Evolutionary conservation across 2,113 vertebrate genomes (phyloP).

Genomic region (Mormoops blainvillei): DNA sequence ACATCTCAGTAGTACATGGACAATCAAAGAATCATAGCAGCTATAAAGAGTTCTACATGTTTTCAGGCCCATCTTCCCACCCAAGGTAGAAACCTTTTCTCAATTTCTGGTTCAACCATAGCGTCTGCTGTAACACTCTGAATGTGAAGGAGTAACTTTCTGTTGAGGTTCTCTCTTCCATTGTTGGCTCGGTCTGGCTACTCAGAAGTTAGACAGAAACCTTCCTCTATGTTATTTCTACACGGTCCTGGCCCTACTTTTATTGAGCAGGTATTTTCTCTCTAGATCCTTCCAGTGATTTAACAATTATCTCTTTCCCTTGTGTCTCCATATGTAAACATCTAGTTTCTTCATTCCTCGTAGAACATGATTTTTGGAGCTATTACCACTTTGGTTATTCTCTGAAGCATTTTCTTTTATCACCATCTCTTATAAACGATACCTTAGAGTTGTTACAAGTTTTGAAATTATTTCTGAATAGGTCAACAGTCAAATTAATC

Average conservation of each 20-base stretch:
- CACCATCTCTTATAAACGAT: background rate
- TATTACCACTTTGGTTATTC: background rate
- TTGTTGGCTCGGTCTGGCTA: background rate
- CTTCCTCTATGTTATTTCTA: background rate
- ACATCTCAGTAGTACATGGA: background rate
- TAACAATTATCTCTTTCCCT: background rate
- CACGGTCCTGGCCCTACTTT: background rate
- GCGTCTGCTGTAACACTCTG: background rate
- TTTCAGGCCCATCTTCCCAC: background rate
- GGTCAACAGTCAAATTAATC: background rate
- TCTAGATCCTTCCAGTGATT: background rate
- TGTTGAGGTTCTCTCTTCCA: background rate
- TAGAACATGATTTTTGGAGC: background rate
- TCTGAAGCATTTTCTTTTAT: background rate
- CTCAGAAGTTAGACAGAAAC: background rate
- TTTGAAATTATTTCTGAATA: background rate
- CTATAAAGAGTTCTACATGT: background rate
- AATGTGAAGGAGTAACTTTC: background rate
- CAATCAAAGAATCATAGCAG: background rate
- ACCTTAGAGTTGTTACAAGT: background rate
- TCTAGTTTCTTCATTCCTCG: background rate
- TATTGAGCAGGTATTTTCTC: background rate
- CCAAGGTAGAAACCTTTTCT: background rate
- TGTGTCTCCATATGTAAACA: background rate
- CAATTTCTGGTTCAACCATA: background rate